Evolutionary conservation across 2,797 vertebrate genomes (phyloP).

Genomic region (Lepus townsendii): DNA sequence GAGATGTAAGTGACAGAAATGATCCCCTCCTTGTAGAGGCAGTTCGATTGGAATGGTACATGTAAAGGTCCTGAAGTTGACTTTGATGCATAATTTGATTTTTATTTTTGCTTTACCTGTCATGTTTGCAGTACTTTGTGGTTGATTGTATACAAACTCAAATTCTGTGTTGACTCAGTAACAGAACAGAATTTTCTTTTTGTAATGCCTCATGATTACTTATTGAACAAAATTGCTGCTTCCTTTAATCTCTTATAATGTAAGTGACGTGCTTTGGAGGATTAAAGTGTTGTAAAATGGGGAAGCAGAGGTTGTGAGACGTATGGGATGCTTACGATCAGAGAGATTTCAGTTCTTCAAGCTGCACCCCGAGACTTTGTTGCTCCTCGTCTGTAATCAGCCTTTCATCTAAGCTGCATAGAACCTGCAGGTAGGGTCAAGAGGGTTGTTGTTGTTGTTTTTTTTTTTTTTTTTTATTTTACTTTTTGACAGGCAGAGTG

Average conservation of each 20-base stretch:
- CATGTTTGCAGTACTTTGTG: not conserved
- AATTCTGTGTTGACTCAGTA: not conserved
- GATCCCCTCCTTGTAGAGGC: not conserved
- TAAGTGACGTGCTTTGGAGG: not conserved
- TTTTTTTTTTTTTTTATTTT: too few species aligned
- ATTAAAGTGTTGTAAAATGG: constrained; percentile 13
- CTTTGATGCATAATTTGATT: constrained; percentile 11
- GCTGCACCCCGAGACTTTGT: not conserved
- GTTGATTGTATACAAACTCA: not conserved
- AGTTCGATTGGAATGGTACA: not conserved
- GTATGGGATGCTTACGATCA: not conserved
- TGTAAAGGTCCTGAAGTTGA: not conserved
- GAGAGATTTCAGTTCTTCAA: not conserved
- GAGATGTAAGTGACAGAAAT: not conserved
- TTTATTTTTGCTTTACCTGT: not conserved
- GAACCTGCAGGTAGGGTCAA: not conserved
- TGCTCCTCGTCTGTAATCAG: not conserved
- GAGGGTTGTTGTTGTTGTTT: too few species aligned
- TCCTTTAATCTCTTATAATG: not conserved
- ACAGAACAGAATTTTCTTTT: not conserved
- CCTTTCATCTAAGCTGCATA: not conserved
- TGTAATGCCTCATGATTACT: not conserved
- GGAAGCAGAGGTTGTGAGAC: not conserved
- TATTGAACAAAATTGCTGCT: constrained; percentile 35
- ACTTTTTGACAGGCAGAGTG: too few species aligned